Base-by-base conservation (phyloP, 2,888 invertebrate genomes). In the Chrysopilus asiliformis region DNA sequence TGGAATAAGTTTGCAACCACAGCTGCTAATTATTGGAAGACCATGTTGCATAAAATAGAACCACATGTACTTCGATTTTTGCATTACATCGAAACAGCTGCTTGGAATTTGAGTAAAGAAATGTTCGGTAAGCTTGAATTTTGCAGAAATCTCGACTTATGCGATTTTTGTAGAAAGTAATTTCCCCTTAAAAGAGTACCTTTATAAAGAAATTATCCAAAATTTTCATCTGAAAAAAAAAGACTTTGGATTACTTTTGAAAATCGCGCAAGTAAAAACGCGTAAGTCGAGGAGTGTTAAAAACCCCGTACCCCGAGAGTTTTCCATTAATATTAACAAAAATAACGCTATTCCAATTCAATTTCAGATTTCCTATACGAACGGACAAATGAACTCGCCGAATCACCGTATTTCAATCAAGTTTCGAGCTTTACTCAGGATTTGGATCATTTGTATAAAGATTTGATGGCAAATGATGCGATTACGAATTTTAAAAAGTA, bases 401-500 rank as follows among this genome's bases (percentile, higher is more conserved):
- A 77, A 34, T 82, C 83, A 1, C 80, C 82, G 0, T 86, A 85
- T 49, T 87, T 84, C 53, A 78, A 77, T 46, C 78, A 79, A 48
- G 77, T 86, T 9, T 72, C 81, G 2, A 78, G 81, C 40, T 76
- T 87, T 47, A 80, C 83, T 0, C 80, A 81, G 47, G 84, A 87
- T 53, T 64, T 86, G 44, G 86, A 87, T 52, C 72, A 70, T 38
- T 69, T 87, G 32, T 86, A 85, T 56, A 75, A 76, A 38, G 86
- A 87, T 49, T 68, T 87, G 6, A 71, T 75, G 33, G 73, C 75
- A 38, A 80, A 86, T 53, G 85, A 85, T 49, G 68, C 82, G 1
- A 66, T 85, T 16, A 80, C 80, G 0, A 85, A 83, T 54, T 67
- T 85, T 22, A 76, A 75, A 53, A 86, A 85, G 53, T 87, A 87